Evolutionary conservation across 2,888 invertebrate species (phyloP), one percentile per base, ranked within the genome.

Genomic region (Steromphala cineraria): DNA sequence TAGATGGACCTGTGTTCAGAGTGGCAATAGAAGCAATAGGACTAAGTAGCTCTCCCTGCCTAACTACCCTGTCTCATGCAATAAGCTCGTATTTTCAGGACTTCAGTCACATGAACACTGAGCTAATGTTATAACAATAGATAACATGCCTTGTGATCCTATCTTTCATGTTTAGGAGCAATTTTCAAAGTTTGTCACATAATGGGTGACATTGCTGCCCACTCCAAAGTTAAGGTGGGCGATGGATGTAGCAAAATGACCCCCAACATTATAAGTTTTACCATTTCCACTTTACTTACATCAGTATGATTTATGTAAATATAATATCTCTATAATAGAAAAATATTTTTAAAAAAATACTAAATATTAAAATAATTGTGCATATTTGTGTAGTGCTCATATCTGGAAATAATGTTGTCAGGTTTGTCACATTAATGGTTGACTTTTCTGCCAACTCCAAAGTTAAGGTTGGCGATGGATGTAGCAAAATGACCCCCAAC

Each of bases 81-180:
- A 71, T 36, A 40, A 10, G 17, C 19, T n/a, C 71, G 19, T 71
- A 31, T 31, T 71, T 40, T 71, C 71, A 36, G 19, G 7, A n/a
- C 28, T 24, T 28, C 62, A 62, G 62, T 62, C 62, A 62, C 62
- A 62, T 62, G 62, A 62, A 28, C 62, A 62, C 13, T 24, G 28
- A 62, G 62, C n/a, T 62, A 28, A 19, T 40, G 17, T 36, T 40
- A 71, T 71, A 19, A 71, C 71, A 71, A 71, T 71, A 71, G 71
- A 71, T 36, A 36, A 71, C 71, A 71, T 71, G 71, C 71, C 36
- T 36, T 36, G n/a, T 40, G 71, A 71, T 71, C 71, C 31, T 71
- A 71, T 71, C 71, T 62, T 62, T 71, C 71, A 71, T 71, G 71
- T 71, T 71, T 71, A 71, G 17, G 71, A 71, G 31, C 71, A 71